Evolutionary conservation across 2,797 vertebrate species (phyloP).

Genomic region (Buceros bicornis): DNA sequence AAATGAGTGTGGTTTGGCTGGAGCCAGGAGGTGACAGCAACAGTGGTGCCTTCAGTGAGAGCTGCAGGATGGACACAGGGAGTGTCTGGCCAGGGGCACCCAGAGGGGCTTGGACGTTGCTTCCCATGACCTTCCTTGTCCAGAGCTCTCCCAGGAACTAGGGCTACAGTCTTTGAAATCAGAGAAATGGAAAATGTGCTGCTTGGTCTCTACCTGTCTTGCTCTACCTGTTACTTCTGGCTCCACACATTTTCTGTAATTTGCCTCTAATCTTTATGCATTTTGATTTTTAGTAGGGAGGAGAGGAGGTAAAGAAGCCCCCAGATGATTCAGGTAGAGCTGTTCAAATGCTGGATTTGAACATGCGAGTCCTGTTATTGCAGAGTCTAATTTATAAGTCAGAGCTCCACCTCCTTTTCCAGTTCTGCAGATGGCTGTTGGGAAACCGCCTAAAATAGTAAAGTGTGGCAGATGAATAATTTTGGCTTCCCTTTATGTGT

Average conservation of each 20-base stretch:
- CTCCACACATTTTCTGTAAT: rapidly evolving
- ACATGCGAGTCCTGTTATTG: not conserved
- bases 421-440: not conserved
- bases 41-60: not conserved
- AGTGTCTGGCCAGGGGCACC: not conserved
- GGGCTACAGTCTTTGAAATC: not conserved
- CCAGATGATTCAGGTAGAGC: not conserved
- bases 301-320: not conserved
- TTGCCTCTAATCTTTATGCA: not conserved
- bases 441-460: not conserved
- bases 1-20: not conserved
- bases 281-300: not conserved
- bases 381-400: not conserved
- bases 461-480: not conserved
- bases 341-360: not conserved
- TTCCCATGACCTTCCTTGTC: not conserved
- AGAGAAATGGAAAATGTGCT: not conserved
- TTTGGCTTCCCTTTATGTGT: not conserved
- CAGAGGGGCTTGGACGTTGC: not conserved
- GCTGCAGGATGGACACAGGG: not conserved
- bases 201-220: not conserved
- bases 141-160: not conserved
- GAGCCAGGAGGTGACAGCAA: not conserved
- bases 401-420: not conserved
- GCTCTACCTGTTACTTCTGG: not conserved